Evolutionary conservation across 1,140 invertebrate species (phyloP).

Genomic region (Latrodectus geometricus): DNA sequence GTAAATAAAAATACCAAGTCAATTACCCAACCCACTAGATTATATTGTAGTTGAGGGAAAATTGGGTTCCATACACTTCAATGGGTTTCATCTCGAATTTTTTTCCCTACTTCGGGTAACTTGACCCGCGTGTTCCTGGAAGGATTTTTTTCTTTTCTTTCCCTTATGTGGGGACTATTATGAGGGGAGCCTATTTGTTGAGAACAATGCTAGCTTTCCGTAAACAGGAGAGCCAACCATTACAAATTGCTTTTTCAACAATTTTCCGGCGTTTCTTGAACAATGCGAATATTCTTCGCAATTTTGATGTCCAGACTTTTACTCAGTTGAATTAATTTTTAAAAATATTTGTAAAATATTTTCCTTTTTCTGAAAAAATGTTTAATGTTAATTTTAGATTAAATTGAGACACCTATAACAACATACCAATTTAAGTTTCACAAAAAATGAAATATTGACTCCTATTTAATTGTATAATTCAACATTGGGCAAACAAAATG

Average conservation of each 20-base stretch:
- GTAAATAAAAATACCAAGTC: slow-evolving; percentile 33
- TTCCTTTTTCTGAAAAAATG: too few species aligned
- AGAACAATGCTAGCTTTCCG: neutral
- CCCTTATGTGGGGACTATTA: neutral
- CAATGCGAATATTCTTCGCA: slow-evolving; percentile 7
- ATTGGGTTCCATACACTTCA: neutral
- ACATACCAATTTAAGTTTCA: too few species aligned
- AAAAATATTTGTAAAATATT: too few species aligned
- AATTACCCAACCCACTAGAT: slow-evolving; percentile 40
- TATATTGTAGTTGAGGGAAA: slow-evolving; percentile 16
- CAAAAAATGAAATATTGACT: too few species aligned
- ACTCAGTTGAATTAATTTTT: too few species aligned
- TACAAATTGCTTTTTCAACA: neutral
- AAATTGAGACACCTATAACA: too few species aligned
- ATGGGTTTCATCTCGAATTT: neutral
- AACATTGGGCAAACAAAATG: too few species aligned
- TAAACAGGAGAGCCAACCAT: neutral
- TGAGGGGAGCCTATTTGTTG: neutral
- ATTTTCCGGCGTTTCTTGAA: neutral
- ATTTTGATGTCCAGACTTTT: neutral
- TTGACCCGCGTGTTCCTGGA: neutral
- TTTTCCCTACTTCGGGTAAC: neutral
- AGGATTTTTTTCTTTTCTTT: neutral
- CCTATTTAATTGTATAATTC: too few species aligned
- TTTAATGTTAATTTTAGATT: too few species aligned